Base-by-base conservation (phyloP, 1,140 invertebrate species). In the Zophobas atratus region DNA sequence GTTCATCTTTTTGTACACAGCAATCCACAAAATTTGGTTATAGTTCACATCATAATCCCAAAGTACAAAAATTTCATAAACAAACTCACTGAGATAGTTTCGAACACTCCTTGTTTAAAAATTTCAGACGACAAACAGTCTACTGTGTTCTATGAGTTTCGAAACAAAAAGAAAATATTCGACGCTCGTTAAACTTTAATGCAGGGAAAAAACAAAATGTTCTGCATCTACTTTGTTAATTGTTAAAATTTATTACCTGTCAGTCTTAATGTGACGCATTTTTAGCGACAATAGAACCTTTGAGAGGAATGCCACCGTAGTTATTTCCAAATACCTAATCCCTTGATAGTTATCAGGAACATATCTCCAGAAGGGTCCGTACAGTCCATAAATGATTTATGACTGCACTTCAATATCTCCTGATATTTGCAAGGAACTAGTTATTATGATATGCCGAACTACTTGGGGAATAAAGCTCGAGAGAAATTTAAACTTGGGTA, bases 361-460 rank as follows among this genome's bases (percentile, higher is more conserved):
- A 67, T 67, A 67, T 67, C 60, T 67, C 60, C 32, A 41, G 60
- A 43, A 67, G 60, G 60, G 60, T 67, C 60, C 43, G 33, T 33
- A 67, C 43, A 43, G 60, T 41, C 60, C 60, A 67, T 67, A 67
- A 67, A 67, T 67, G 60, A 67, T 67, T 67, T 67, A 67, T 67
- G 60, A 67, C 60, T 67, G 2, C 20, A 67, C 60, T 67, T 39
- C 60, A 43, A 67, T 67, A 67, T 67, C 60, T 67, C 60, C 8
- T 67, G 60, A 67, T 67, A 67, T 67, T 67, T 67, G 60, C 60
- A 67, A 67, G 60, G 60, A 67, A 67, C 60, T 67, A 67, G 38
- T 67, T 67, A 67, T 67, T 63, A 63, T 63, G 41, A 67, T 67
- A 20, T 43, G 4, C 39, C 2, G 3, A 48, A 67, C 5, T 41